Percentiles rank a stretch among this genome's conserved stretches.
These are phyloP conservation scores for Agonum fuliginosum DNA, from an alignment of 2,888 invertebrate genomes.

Conservation along the genomic window DNA sequence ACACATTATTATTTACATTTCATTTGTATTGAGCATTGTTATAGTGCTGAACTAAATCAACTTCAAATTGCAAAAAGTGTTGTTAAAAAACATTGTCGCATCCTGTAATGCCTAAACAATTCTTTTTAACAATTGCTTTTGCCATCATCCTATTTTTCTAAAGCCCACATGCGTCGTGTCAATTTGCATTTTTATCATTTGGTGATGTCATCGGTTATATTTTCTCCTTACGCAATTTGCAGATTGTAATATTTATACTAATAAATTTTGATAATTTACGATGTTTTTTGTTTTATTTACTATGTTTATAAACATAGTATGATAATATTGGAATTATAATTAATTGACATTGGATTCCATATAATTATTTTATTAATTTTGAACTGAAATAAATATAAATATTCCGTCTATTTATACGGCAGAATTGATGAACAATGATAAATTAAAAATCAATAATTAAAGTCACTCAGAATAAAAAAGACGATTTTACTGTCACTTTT, in stretches of 20 bases:
- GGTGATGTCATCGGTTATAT: conserved; percentile 47
- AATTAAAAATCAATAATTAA: too few relatives aligned
- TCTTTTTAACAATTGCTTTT: conserved; percentile 32
- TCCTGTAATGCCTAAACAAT: background rate
- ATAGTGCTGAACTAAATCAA: background rate
- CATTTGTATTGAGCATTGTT: conserved; percentile 15
- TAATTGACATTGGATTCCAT: background rate
- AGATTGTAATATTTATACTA: background rate
- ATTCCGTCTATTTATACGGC: too few relatives aligned
- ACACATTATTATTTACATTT: background rate
- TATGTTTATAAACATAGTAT: background rate
- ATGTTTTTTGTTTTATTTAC: background rate
- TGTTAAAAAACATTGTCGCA: background rate
- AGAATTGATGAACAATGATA: too few relatives aligned
- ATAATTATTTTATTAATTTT: too few relatives aligned
- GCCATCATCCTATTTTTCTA: conserved; percentile 20
- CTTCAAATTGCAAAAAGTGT: background rate
- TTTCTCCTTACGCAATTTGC: conserved; percentile 42
- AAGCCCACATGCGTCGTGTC: conserved; percentile 27
- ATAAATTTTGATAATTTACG: background rate
- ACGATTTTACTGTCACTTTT: too few relatives aligned
- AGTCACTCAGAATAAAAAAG: too few relatives aligned
- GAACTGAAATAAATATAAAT: too few relatives aligned
- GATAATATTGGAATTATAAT: background rate
- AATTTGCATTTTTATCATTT: conserved; percentile 54